A percentile compares a stretch with the other conserved stretches of the same genome.
Conservation (phyloP, 2,113 vertebrate genomes). For the Eurypyga helias region DNA sequence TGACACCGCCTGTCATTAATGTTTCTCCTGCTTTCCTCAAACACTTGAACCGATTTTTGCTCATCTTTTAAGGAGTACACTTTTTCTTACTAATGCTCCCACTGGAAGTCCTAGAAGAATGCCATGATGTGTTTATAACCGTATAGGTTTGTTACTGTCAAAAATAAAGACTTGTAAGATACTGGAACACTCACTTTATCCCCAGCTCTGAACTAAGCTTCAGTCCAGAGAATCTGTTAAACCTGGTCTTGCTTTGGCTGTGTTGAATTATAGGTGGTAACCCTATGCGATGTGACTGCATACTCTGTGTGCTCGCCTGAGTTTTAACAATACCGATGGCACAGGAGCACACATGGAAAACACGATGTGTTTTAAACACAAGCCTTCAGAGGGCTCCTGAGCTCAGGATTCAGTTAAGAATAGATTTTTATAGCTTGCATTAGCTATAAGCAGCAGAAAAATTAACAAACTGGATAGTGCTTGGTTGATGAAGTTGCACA, state of each 20-base stretch:
- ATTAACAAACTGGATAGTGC: not conserved
- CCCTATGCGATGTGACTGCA: not conserved
- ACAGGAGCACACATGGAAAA: not conserved
- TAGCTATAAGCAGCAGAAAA: not conserved
- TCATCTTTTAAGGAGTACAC: not conserved
- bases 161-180: not conserved
- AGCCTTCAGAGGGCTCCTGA: not conserved
- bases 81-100: not conserved
- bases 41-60: not conserved
- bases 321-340: not conserved
- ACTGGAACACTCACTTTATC: constrained; percentile 27
- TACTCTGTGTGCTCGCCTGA: not conserved
- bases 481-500: not conserved
- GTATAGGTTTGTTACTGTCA: constrained; percentile 28
- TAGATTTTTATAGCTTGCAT: not conserved
- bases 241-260: not conserved
- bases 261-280: not conserved
- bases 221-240: not conserved
- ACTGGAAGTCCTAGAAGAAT: not conserved
- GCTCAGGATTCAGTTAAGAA: not conserved
- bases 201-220: constrained; percentile 25
- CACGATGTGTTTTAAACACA: not conserved
- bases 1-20: not conserved
- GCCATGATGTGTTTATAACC: not conserved
- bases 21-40: not conserved